A percentile compares a stretch with the other conserved stretches of the same genome.
Evolutionary conservation across 2,797 vertebrate species (phyloP).

Genomic region (Danio kyathit): DNA sequence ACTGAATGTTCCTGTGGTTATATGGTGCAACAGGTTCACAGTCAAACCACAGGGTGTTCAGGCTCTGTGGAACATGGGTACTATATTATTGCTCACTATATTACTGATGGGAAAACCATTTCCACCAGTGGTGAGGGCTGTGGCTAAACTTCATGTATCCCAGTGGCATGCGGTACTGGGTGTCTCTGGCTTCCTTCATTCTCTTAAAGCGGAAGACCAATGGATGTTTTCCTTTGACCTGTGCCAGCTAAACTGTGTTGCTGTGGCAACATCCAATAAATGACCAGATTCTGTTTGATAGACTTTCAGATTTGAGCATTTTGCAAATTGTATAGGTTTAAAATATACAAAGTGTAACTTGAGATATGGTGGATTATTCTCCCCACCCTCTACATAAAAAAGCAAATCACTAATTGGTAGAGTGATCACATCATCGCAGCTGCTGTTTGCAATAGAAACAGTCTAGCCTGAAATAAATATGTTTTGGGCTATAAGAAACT

Average conservation of each 20-base stretch:
- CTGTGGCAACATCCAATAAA: constrained; percentile 70
- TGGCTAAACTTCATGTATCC: constrained; percentile 35
- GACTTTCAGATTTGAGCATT: constrained; percentile 57
- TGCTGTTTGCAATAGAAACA: too few relatives aligned
- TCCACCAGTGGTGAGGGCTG: constrained; percentile 44
- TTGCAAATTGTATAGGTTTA: background rate
- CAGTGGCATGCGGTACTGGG: constrained; percentile 40
- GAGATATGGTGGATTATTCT: too few relatives aligned
- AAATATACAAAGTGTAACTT: too few relatives aligned
- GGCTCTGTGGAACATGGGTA: constrained; percentile 18
- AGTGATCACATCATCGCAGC: too few relatives aligned
- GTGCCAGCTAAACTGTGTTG: constrained; percentile 75
- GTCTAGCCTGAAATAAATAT: too few relatives aligned
- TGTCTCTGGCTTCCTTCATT: constrained; percentile 51
- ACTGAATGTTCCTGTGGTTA: constrained; percentile 60
- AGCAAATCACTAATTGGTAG: too few relatives aligned
- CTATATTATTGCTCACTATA: constrained; percentile 21
- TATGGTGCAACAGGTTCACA: constrained; percentile 31
- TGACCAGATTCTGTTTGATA: constrained; percentile 74
- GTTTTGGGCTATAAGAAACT: too few relatives aligned
- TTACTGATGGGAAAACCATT: constrained; percentile 48
- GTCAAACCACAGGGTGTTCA: constrained; percentile 29
- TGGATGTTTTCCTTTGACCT: constrained; percentile 72
- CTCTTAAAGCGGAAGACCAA: constrained; percentile 18
- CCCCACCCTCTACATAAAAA: too few relatives aligned